phyloP scores from a whole-genome alignment of 1,140 invertebrate genomes.

The Chrysoperla carnea region DNA sequence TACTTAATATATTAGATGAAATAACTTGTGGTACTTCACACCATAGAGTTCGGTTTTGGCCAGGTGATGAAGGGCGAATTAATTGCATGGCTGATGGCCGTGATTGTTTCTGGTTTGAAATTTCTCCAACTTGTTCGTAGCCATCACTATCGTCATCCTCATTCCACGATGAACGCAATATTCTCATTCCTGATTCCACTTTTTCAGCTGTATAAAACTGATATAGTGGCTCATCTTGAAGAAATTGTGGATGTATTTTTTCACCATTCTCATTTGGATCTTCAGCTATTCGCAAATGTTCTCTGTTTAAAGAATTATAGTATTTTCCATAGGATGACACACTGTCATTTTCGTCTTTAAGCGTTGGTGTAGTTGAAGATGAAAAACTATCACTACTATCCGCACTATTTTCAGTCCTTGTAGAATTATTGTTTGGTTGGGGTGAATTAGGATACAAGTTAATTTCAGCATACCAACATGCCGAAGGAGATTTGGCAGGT shows the following conservation, averaged over 20 bases:
- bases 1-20: conserved; percentile 53
- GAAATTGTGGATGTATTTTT: background rate
- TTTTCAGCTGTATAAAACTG: conserved; percentile 76
- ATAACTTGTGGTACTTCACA: conserved; percentile 84
- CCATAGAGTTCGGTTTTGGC: conserved; percentile 68
- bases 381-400: too few species aligned
- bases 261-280: too few species aligned
- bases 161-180: conserved; percentile 25
- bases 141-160: conserved; percentile 43
- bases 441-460: too few species aligned
- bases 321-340: too few species aligned
- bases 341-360: too few species aligned
- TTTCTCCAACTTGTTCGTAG: conserved; percentile 50
- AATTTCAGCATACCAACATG: too few species aligned
- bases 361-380: too few species aligned
- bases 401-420: too few species aligned
- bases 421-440: too few species aligned
- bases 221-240: conserved; percentile 67
- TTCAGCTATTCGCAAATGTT: too few species aligned
- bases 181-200: conserved; percentile 42
- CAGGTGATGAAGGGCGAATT: conserved; percentile 34
- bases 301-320: too few species aligned
- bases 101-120: conserved; percentile 2
- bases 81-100: conserved; percentile 45
- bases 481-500: too few species aligned